These are phyloP conservation scores for Megathymus violae DNA, from an alignment of 1,140 invertebrate genomes.

Conservation along the genomic window DNA sequence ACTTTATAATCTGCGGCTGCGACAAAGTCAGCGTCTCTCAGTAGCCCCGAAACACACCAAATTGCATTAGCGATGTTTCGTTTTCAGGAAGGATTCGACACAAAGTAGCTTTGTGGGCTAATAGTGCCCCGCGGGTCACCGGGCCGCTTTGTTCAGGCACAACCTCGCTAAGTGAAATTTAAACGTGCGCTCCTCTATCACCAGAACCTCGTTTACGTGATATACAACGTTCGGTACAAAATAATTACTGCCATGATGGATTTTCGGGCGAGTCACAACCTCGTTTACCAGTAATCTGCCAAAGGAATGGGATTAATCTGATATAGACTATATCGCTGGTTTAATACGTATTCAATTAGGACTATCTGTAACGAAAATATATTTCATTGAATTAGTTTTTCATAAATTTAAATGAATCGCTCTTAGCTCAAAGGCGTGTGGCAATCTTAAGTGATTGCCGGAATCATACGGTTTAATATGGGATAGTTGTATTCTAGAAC, in stretches of 20 bases:
- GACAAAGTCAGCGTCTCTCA: conserved; percentile 13
- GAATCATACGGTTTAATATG: no score
- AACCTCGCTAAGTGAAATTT: conserved; percentile 39
- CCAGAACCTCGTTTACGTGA: conserved; percentile 33
- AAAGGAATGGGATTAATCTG: not conserved
- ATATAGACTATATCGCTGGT: not conserved
- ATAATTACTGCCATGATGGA: conserved; percentile 27
- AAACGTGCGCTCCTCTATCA: conserved; percentile 32
- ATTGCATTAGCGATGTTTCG: conserved; percentile 42
- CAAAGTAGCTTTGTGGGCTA: conserved; percentile 46
- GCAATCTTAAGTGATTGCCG: no score
- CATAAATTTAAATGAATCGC: no score
- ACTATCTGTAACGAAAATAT: no score
- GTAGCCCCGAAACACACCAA: conserved; percentile 33
- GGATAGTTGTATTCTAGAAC: no score
- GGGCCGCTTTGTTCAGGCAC: conserved; percentile 11
- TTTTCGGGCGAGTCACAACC: conserved; percentile 15
- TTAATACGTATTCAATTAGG: not conserved
- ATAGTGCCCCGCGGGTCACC: conserved; percentile 34
- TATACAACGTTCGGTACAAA: conserved; percentile 33
- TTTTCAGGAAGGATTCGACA: conserved; percentile 47
- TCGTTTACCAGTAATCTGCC: not conserved
- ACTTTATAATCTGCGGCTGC: conserved; percentile 16
- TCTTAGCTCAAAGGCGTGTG: no score
- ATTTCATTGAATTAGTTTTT: no score